A percentile compares a stretch with the other conserved stretches of the same genome.
These are phyloP conservation scores for Petrocephalus schoutedeni DNA, from an alignment of 2,797 vertebrate genomes.

Conservation along the genomic window DNA sequence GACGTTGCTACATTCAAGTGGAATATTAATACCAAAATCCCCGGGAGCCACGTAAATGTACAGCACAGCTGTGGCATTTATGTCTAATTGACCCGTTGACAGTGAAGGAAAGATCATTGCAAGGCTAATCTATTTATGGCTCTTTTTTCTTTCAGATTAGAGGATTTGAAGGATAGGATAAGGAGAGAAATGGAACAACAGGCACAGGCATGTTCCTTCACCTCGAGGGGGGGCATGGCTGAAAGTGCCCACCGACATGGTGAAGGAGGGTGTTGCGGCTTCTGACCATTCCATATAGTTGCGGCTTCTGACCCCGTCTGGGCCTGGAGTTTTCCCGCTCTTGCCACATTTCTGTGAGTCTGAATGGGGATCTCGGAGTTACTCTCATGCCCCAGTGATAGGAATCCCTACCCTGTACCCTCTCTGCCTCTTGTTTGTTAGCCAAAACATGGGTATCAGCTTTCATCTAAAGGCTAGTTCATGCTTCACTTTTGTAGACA, in stretches of 20 bases:
- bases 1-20: not conserved
- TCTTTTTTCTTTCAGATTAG: not conserved
- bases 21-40: not conserved
- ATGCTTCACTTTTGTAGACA: not conserved
- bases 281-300: not conserved
- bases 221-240: not conserved
- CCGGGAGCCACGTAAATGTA: not conserved
- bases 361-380: not conserved
- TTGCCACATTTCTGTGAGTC: not conserved
- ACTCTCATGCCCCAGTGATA: too few relatives aligned
- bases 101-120: slow-evolving; percentile 5
- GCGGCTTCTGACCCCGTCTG: not conserved
- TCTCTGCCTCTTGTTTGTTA: not conserved
- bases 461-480: not conserved
- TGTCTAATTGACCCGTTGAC: slow-evolving; percentile 6
- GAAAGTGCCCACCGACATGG: not conserved
- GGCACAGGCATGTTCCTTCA: not conserved
- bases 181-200: not conserved
- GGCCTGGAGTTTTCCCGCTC: not conserved
- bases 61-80: not conserved
- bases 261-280: not conserved
- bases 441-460: not conserved
- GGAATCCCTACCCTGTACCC: not conserved
- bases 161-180: not conserved
- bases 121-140: not conserved